Evolutionary conservation across 2,888 invertebrate genomes (phyloP).

Genomic region (Agapostemon virescens): DNA sequence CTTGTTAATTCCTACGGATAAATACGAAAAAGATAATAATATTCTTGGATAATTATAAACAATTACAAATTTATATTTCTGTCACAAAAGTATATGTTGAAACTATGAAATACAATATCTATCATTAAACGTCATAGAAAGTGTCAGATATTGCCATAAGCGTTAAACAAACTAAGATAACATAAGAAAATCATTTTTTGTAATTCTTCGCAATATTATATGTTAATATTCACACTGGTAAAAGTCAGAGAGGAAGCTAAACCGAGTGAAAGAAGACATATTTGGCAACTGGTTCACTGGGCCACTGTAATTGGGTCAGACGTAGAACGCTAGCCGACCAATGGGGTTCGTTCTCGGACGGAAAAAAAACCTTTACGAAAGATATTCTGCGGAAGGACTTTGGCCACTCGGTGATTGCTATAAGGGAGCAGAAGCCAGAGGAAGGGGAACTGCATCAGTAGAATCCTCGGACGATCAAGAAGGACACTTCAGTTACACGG

Average conservation of each 20-base stretch:
- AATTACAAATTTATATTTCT: background rate
- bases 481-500: conserved; percentile 59
- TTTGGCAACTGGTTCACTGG: conserved; percentile 56
- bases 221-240: background rate
- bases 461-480: conserved; percentile 61
- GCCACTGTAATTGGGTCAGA: conserved; percentile 61
- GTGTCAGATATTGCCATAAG: too few relatives aligned
- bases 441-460: conserved; percentile 51
- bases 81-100: background rate
- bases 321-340: conserved; percentile 56
- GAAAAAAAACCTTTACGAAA: conserved; percentile 37
- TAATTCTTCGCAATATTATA: background rate
- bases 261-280: conserved; percentile 7
- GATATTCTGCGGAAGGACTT: conserved; percentile 40
- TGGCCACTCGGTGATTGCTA: conserved; percentile 48
- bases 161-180: too few relatives aligned
- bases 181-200: background rate
- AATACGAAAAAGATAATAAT: background rate
- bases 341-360: conserved; percentile 29
- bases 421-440: conserved; percentile 31
- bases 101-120: too few relatives aligned
- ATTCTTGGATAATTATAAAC: background rate
- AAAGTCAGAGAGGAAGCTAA: conserved; percentile 14
- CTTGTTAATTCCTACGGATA: background rate
- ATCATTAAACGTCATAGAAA: too few relatives aligned